Conservation (phyloP, 2,888 invertebrate species). For the Mesoligia furuncula region DNA sequence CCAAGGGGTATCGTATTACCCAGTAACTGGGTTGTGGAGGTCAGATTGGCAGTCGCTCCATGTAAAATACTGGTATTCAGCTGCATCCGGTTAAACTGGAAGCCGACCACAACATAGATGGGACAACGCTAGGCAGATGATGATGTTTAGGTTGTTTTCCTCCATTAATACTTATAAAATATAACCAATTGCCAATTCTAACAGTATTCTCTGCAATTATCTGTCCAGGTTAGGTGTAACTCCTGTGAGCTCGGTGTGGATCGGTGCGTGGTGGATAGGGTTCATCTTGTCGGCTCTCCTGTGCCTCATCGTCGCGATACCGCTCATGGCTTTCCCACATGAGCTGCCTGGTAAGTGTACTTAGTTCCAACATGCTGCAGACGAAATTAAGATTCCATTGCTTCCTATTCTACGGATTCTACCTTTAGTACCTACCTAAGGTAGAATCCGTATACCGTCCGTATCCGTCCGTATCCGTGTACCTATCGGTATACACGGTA, state of each 20-base stretch:
- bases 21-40: no score
- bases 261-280: conserved; percentile 97
- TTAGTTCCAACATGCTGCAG: background rate
- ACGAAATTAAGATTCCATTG: background rate
- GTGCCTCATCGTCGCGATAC: conserved; percentile 92
- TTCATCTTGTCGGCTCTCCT: conserved; percentile 92
- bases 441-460: no score
- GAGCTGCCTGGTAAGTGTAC: conserved; percentile 92
- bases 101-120: no score
- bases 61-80: no score
- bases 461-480: no score
- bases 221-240: conserved; percentile 92
- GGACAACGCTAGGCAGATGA: no score
- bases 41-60: no score
- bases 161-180: background rate
- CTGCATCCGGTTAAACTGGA: no score
- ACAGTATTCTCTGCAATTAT: conserved; percentile 5
- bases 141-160: background rate
- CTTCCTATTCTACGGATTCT: background rate
- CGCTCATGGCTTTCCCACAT: conserved; percentile 93
- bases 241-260: conserved; percentile 94
- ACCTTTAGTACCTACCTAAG: background rate
- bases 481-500: no score
- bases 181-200: background rate
- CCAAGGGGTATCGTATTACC: no score